phyloP scores from a whole-genome alignment of 2,797 vertebrate genomes.

The Sebastes vulpes region DNA sequence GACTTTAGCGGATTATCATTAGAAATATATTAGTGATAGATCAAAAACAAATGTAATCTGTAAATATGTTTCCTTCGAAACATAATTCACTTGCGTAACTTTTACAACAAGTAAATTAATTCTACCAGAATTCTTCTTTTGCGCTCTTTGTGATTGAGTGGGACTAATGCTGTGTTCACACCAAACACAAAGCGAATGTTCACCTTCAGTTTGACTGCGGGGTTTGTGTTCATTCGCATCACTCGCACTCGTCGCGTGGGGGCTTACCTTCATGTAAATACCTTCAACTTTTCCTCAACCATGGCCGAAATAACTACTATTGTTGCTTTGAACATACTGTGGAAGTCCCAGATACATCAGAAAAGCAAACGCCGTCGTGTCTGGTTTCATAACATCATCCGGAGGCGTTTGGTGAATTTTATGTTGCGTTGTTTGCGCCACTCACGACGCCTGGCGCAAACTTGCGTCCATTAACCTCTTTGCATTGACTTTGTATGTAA shows the following conservation, averaged over 20 bases:
- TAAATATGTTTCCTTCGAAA: too few species aligned
- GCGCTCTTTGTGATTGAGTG: background rate
- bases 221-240: too few species aligned
- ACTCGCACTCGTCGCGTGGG: too few species aligned
- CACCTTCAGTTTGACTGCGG: too few species aligned
- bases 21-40: too few species aligned
- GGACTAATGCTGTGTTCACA: background rate
- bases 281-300: background rate
- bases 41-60: too few species aligned
- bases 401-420: background rate
- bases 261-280: background rate
- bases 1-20: too few species aligned
- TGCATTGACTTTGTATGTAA: background rate
- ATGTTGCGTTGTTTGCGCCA: background rate
- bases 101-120: background rate
- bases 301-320: background rate
- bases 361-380: background rate
- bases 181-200: too few species aligned
- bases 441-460: background rate
- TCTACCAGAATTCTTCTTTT: background rate
- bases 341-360: background rate
- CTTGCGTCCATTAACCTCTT: background rate
- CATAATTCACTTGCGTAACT: background rate
- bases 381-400: background rate
- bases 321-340: background rate